Evolutionary conservation across 2,888 invertebrate species (phyloP).

Genomic region (Protodeltote pygarga): DNA sequence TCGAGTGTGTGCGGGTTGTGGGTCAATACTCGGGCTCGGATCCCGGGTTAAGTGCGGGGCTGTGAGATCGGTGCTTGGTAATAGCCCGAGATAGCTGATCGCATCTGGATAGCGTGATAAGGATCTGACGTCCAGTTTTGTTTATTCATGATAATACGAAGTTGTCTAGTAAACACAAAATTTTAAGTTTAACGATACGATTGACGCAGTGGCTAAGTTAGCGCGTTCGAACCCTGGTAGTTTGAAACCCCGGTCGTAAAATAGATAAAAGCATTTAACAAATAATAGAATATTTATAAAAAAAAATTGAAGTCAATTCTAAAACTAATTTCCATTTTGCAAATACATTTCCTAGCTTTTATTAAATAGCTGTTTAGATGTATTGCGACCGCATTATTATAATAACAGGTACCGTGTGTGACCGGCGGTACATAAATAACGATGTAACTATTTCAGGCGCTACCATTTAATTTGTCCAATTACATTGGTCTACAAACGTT

Average conservation of each 20-base stretch:
- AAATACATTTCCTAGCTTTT: too few species aligned
- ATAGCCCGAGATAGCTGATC: constrained; percentile 15
- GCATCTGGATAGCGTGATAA: constrained; percentile 6
- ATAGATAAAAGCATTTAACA: too few species aligned
- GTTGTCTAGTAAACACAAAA: too few species aligned
- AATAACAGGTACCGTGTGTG: constrained; percentile 29
- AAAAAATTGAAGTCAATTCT: too few species aligned
- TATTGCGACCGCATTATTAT: constrained; percentile 25
- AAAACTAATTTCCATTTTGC: too few species aligned
- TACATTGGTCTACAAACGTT: constrained; percentile 39
- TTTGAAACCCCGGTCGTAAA: too few species aligned
- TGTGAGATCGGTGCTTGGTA: constrained; percentile 20
- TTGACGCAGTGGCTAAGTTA: too few species aligned
- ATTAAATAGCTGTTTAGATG: constrained; percentile 27
- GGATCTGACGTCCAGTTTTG: constrained; percentile 8
- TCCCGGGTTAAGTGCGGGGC: constrained; percentile 22
- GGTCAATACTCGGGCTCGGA: too few species aligned
- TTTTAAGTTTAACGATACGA: too few species aligned
- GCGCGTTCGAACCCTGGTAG: too few species aligned
- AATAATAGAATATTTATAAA: too few species aligned
- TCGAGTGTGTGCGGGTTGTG: constrained; percentile 7
- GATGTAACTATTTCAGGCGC: constrained; percentile 39
- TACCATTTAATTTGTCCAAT: constrained; percentile 42
- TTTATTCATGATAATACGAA: constrained; percentile 1
- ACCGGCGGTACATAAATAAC: constrained; percentile 39